Evolutionary conservation across 2,797 vertebrate species (phyloP).

Genomic region (Muscicapa comitata): DNA sequence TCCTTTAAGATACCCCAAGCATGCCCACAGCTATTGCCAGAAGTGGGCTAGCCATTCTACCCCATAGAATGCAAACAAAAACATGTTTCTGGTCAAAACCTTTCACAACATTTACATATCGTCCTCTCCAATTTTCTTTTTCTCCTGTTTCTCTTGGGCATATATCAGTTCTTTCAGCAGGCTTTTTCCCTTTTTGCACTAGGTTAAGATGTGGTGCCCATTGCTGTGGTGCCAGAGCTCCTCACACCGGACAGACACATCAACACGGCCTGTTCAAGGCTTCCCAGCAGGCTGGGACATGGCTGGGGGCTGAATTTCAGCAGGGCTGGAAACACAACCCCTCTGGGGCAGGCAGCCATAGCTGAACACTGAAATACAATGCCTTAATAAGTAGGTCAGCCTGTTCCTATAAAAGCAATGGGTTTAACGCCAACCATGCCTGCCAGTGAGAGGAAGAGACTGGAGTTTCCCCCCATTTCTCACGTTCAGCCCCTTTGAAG

Average conservation of each 20-base stretch:
- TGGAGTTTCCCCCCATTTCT: accelerated
- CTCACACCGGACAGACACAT: accelerated
- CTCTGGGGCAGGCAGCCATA: background rate
- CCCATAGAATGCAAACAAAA: background rate
- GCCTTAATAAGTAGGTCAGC: constrained; percentile 59
- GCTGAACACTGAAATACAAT: constrained; percentile 23
- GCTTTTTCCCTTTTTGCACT: background rate
- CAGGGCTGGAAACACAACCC: background rate
- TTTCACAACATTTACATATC: background rate
- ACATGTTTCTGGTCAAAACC: accelerated
- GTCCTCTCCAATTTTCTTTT: background rate
- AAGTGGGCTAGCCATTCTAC: background rate
- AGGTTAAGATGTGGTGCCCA: accelerated
- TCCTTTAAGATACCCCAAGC: background rate
- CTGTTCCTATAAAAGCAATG: constrained; percentile 12
- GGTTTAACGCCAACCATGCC: background rate
- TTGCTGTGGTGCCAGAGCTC: background rate
- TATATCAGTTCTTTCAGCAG: background rate
- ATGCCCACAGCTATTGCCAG: background rate
- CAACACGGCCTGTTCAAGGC: background rate
- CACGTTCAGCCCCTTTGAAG: background rate
- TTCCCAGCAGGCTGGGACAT: background rate
- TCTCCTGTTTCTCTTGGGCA: background rate
- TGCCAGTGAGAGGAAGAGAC: background rate
- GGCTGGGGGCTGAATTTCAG: background rate